These are phyloP conservation scores for Polydrusus pterygomalis DNA, from an alignment of 2,888 invertebrate genomes.

Conservation along the genomic window DNA sequence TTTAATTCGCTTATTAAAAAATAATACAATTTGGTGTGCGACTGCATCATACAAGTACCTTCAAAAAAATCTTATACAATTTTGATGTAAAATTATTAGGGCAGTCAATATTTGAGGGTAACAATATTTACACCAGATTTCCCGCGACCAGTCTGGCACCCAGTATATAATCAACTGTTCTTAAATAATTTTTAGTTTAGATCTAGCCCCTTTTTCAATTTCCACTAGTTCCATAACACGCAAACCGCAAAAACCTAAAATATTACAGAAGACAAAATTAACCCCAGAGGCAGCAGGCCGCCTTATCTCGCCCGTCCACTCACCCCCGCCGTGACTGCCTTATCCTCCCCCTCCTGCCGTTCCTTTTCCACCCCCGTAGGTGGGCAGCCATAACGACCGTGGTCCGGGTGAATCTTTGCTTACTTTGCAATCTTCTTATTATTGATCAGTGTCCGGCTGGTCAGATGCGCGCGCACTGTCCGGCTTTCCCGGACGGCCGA, in stretches of 20 bases:
- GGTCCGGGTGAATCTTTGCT: conserved; percentile 68
- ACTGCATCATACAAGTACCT: too few relatives aligned
- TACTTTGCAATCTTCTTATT: conserved; percentile 74
- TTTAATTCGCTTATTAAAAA: too few relatives aligned
- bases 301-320: conserved; percentile 53
- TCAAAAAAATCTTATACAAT: too few relatives aligned
- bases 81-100: too few relatives aligned
- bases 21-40: too few relatives aligned
- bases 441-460: conserved; percentile 74
- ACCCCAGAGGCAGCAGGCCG: conserved; percentile 44
- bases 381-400: conserved; percentile 57
- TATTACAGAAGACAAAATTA: conserved; percentile 44
- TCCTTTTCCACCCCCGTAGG: conserved; percentile 41
- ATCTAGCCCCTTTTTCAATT: neutral
- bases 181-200: neutral
- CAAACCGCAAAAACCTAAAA: conserved; percentile 36
- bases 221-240: conserved; percentile 18
- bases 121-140: too few relatives aligned
- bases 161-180: neutral
- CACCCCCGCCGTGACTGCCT: conserved; percentile 35
- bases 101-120: too few relatives aligned
- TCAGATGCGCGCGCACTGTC: conserved; percentile 72
- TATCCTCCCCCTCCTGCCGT: conserved; percentile 19
- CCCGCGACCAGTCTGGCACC: too few relatives aligned
- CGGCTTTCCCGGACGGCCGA: conserved; percentile 58